phyloP scores from a whole-genome alignment of 2,888 invertebrate genomes.

The Xanthorhoe spadicearia region DNA sequence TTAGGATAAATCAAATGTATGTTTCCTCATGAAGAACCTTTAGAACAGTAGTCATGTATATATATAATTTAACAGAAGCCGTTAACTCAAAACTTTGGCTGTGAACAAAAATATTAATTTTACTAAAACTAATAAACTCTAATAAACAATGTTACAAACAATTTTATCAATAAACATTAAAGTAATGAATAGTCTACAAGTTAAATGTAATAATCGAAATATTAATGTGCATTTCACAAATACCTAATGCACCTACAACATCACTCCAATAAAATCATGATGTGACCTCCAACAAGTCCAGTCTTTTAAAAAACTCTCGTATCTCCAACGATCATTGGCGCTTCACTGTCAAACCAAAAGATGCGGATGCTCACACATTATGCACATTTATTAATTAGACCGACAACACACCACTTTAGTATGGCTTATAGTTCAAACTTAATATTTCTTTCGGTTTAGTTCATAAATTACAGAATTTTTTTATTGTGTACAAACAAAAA shows the following conservation, averaged over 20 bases:
- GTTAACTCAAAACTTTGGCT: constrained; percentile 66
- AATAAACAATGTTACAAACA: constrained; percentile 77
- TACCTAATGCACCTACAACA: constrained; percentile 17
- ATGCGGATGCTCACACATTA: constrained; percentile 25
- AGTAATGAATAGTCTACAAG: constrained; percentile 58
- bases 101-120: constrained; percentile 66
- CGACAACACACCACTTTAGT: constrained; percentile 5
- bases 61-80: constrained; percentile 39
- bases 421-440: neutral
- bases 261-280: constrained; percentile 23
- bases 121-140: constrained; percentile 64
- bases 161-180: constrained; percentile 72
- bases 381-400: constrained; percentile 16
- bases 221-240: constrained; percentile 24
- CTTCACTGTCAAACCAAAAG: constrained; percentile 5
- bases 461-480: constrained; percentile 18
- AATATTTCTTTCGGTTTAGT: constrained; percentile 4
- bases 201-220: constrained; percentile 51
- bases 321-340: constrained; percentile 5
- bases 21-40: constrained; percentile 20
- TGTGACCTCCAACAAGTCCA: constrained; percentile 31
- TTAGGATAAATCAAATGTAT: constrained; percentile 22
- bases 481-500: constrained; percentile 3
- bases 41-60: constrained; percentile 16
- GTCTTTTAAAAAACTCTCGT: constrained; percentile 38